Percentiles rank a stretch among this genome's conserved stretches.
Conservation (phyloP, 2,888 invertebrate genomes). For the Drosophila greeni region DNA sequence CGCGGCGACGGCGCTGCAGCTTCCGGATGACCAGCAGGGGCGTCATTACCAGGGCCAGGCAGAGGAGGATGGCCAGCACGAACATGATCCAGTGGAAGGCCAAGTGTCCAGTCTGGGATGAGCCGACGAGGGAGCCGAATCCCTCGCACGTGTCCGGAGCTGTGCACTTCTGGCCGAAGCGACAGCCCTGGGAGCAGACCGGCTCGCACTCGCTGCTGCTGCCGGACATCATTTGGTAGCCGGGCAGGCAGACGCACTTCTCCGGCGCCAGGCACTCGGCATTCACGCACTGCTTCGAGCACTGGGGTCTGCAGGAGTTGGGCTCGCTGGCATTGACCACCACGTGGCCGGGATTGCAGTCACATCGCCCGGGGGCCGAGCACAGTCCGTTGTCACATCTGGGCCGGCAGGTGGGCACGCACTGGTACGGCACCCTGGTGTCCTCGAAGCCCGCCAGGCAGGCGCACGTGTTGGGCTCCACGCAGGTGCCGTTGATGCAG, state of each 20-base stretch:
- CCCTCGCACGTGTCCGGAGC: slow-evolving; percentile 79
- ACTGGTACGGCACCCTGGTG: slow-evolving; percentile 67
- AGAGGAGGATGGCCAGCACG: slow-evolving; percentile 59
- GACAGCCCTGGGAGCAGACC: slow-evolving; percentile 70
- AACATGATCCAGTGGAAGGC: slow-evolving; percentile 55
- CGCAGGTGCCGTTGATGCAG: slow-evolving; percentile 79
- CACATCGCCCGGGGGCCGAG: slow-evolving; percentile 79
- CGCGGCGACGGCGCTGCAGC: slow-evolving; percentile 53
- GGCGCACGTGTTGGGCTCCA: slow-evolving; percentile 76
- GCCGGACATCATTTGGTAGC: slow-evolving; percentile 72
- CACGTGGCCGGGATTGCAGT: slow-evolving; percentile 78
- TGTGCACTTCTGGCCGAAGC: slow-evolving; percentile 70
- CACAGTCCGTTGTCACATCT: slow-evolving; percentile 79
- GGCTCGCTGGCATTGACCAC: slow-evolving; percentile 68
- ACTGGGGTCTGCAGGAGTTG: slow-evolving; percentile 66
- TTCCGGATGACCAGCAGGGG: slow-evolving; percentile 65
- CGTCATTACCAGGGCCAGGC: slow-evolving; percentile 57
- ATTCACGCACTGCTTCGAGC: slow-evolving; percentile 73
- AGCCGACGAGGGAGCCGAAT: not conserved
- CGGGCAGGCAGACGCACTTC: slow-evolving; percentile 80
- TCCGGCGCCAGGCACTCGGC: slow-evolving; percentile 81
- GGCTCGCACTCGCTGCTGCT: slow-evolving; percentile 75
- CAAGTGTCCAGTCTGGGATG: not conserved
- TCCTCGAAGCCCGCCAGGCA: slow-evolving; percentile 75
- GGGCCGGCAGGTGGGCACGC: slow-evolving; percentile 73